Percentiles rank a stretch among this genome's conserved stretches.
Conservation (phyloP, 2,888 invertebrate species). For the Lasius fuliginosus region DNA sequence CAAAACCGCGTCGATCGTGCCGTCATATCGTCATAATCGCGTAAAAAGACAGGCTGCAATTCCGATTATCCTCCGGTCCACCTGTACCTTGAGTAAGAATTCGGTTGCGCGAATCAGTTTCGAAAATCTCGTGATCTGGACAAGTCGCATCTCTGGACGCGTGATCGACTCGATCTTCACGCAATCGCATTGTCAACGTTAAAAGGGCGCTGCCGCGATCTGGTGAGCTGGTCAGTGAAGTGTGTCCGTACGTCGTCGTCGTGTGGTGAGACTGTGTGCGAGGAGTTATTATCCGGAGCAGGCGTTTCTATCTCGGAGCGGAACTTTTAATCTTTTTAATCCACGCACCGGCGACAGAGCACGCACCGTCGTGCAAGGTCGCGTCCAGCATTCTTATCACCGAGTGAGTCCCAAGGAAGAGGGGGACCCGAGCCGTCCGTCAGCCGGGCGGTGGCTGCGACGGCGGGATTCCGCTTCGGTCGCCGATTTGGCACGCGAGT, state of each 20-base stretch:
- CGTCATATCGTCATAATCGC: not conserved
- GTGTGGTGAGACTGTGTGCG: constrained; percentile 75
- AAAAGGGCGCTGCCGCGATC: constrained; percentile 84
- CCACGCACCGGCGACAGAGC: not conserved
- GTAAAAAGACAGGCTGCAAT: not conserved
- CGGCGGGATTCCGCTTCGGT: not conserved
- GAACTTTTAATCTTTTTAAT: not conserved
- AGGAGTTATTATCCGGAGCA: not conserved
- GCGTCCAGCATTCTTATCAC: not conserved
- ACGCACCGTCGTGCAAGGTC: not conserved
- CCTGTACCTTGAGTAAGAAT: not conserved
- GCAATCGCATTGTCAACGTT: constrained; percentile 70
- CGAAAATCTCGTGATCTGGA: not conserved
- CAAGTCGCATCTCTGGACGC: not conserved
- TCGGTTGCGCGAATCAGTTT: not conserved
- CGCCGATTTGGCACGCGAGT: constrained; percentile 78
- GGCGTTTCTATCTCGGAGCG: not conserved
- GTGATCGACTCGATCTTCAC: constrained; percentile 3
- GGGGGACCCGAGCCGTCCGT: not conserved
- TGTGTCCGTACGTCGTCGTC: constrained; percentile 75
- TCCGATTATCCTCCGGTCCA: not conserved
- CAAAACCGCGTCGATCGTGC: not conserved
- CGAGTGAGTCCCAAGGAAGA: constrained; percentile 18
- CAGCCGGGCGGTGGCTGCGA: constrained; percentile 16
- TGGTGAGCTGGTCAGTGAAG: constrained; percentile 75